Conservation (phyloP, 2,888 invertebrate species). For the Cosmia pyralina region DNA sequence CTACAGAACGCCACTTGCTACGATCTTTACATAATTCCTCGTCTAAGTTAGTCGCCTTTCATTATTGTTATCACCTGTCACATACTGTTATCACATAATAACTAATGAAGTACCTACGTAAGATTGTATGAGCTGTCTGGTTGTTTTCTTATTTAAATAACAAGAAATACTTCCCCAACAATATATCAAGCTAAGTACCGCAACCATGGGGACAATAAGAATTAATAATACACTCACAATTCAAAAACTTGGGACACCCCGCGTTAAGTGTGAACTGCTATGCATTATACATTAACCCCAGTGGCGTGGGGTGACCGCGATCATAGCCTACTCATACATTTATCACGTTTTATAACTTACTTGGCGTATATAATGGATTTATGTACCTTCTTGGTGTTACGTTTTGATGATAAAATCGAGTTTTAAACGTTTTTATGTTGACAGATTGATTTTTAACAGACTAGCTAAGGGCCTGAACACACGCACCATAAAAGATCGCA, state of each 20-base stretch:
- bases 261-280: conserved; percentile 48
- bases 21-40: no score
- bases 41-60: no score
- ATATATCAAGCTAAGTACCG: conserved; percentile 18
- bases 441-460: background rate
- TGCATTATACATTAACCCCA: conserved; percentile 56
- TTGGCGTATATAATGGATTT: conserved; percentile 28
- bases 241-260: conserved; percentile 56
- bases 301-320: conserved; percentile 39
- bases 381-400: background rate
- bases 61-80: background rate
- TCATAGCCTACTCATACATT: conserved; percentile 53
- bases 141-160: background rate
- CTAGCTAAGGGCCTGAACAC: no score
- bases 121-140: background rate
- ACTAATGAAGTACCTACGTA: background rate
- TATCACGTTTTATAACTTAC: conserved; percentile 58
- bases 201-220: conserved; percentile 36
- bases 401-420: conserved; percentile 1
- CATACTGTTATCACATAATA: background rate
- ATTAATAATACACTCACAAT: conserved; percentile 63
- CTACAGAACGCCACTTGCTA: no score
- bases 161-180: background rate
- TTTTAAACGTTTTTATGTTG: conserved; percentile 19
- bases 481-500: no score